Evolutionary conservation across 2,113 vertebrate species (phyloP).

Genomic region (Pseudorasbora parva): DNA sequence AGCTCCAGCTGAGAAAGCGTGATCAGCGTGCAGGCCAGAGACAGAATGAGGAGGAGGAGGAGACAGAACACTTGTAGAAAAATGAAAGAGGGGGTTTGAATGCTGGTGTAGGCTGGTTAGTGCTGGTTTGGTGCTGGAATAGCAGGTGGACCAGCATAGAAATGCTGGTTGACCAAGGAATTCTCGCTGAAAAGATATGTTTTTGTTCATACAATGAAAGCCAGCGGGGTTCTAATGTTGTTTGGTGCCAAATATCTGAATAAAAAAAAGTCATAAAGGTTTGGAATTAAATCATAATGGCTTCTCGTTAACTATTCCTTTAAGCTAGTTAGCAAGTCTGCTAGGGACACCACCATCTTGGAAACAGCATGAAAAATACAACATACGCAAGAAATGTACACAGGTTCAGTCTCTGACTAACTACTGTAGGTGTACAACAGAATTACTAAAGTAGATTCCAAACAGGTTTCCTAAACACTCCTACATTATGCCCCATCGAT

Average conservation of each 20-base stretch:
- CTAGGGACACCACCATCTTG: no score
- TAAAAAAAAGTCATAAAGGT: no score
- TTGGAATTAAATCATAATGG: no score
- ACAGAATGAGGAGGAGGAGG: not conserved
- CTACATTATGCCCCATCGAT: no score
- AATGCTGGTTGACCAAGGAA: not conserved
- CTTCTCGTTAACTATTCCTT: no score
- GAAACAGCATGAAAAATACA: no score
- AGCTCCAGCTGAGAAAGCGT: slow-evolving; percentile 5
- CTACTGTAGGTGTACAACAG: no score
- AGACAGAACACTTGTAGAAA: not conserved
- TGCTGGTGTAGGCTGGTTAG: not conserved
- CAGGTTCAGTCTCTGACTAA: no score
- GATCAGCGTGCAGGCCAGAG: not conserved
- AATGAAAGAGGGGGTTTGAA: not conserved
- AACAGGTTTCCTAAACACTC: no score
- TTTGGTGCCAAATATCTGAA: not conserved
- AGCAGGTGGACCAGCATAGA: not conserved
- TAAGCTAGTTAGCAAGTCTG: no score
- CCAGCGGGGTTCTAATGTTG: not conserved
- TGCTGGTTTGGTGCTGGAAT: not conserved
- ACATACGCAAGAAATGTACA: no score
- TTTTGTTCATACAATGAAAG: not conserved
- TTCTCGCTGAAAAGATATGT: not conserved
- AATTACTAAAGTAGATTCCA: no score